A percentile compares a stretch with the other conserved stretches of the same genome.
These are phyloP conservation scores for Tetramorium parvispinum DNA, from an alignment of 1,140 invertebrate genomes.

Conservation along the genomic window DNA sequence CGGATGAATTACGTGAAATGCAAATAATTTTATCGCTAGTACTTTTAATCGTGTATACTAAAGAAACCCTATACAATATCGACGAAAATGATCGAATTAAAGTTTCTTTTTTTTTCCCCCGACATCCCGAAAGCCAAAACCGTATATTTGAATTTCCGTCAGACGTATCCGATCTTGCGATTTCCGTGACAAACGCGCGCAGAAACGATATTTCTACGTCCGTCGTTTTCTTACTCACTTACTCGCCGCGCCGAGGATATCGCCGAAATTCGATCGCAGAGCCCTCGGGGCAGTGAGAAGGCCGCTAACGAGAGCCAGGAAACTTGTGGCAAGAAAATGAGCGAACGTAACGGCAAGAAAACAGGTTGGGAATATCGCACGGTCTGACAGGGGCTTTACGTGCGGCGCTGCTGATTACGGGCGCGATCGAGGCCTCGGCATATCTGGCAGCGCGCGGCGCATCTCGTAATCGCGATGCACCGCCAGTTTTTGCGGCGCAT, in stretches of 20 bases:
- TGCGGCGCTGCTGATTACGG: conserved; percentile 53
- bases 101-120: not conserved
- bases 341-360: conserved; percentile 36
- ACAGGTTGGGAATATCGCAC: conserved; percentile 43
- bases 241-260: not conserved
- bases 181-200: no score
- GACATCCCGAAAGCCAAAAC: not conserved
- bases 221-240: not conserved
- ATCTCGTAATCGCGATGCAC: conserved; percentile 60
- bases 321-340: conserved; percentile 20
- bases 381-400: conserved; percentile 49
- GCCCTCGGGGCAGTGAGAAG: not conserved
- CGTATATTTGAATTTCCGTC: not conserved
- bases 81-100: not conserved
- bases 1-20: not conserved
- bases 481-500: conserved; percentile 64
- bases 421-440: conserved; percentile 64
- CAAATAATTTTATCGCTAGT: conserved; percentile 28
- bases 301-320: conserved; percentile 36
- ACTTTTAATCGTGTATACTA: not conserved
- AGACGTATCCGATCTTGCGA: no score
- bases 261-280: conserved; percentile 18
- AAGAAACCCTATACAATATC: not conserved
- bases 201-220: not conserved
- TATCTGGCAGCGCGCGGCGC: conserved; percentile 47